Evolutionary conservation across 2,888 invertebrate genomes (phyloP).

Genomic region (Drosophila neotestacea): DNA sequence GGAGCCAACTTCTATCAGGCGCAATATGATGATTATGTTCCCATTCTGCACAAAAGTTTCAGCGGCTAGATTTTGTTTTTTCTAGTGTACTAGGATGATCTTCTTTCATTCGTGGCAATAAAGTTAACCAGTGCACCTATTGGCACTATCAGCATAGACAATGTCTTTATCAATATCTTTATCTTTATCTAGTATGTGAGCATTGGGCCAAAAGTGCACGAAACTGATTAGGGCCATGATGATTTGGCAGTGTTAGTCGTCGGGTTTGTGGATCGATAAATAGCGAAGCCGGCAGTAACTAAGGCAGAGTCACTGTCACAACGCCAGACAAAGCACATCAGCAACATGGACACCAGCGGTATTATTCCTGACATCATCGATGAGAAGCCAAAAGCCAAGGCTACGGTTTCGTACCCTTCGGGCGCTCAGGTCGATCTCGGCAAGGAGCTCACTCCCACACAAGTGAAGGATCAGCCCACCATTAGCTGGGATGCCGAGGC

Average conservation of each 20-base stretch:
- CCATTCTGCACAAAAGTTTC: constrained; percentile 83
- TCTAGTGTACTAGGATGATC: not conserved
- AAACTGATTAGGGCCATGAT: constrained; percentile 51
- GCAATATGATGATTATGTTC: constrained; percentile 85
- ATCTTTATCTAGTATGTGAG: constrained; percentile 54
- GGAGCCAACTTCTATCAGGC: constrained; percentile 81
- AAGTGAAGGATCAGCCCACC: constrained; percentile 84
- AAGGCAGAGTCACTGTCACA: constrained; percentile 56
- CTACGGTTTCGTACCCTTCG: constrained; percentile 72
- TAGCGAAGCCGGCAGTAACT: constrained; percentile 37
- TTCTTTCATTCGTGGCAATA: constrained; percentile 32
- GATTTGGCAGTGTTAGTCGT: constrained; percentile 11
- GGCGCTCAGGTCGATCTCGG: constrained; percentile 87
- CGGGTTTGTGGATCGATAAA: constrained; percentile 48
- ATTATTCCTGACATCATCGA: constrained; percentile 82
- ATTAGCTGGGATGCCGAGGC: constrained; percentile 79
- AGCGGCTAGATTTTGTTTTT: constrained; percentile 19
- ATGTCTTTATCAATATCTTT: constrained; percentile 37
- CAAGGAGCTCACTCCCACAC: constrained; percentile 90
- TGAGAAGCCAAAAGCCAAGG: constrained; percentile 67
- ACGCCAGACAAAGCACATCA: constrained; percentile 55
- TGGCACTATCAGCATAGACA: constrained; percentile 39
- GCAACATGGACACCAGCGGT: constrained; percentile 75
- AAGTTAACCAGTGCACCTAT: constrained; percentile 48
- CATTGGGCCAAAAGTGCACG: constrained; percentile 56